A percentile compares a stretch with the other conserved stretches of the same genome.
Evolutionary conservation across 2,113 vertebrate species (phyloP).

Genomic region (Labeo catla): DNA sequence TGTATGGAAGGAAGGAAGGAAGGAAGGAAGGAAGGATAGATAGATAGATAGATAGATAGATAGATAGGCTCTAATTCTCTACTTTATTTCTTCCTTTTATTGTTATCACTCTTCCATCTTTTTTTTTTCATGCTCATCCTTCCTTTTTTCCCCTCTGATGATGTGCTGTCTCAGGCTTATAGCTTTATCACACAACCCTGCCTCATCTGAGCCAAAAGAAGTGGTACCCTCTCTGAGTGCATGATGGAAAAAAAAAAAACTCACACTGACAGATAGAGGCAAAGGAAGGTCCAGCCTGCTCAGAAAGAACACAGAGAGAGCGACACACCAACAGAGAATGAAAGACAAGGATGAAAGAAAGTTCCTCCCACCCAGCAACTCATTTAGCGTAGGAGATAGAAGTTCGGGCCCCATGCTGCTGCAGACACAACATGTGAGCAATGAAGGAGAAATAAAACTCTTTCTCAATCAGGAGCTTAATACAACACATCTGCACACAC

Average conservation of each 20-base stretch:
- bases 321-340: constrained; percentile 25
- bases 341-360: constrained; percentile 31
- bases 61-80: no score
- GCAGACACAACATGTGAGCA: constrained; percentile 61
- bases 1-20: neutral
- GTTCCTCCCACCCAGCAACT: constrained; percentile 24
- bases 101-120: neutral
- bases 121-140: neutral
- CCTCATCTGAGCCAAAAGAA: neutral
- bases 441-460: constrained; percentile 67
- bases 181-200: neutral
- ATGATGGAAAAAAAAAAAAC: constrained; percentile 13
- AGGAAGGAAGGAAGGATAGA: neutral
- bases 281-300: constrained; percentile 21
- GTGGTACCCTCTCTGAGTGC: constrained; percentile 2
- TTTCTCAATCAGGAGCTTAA: constrained; percentile 78
- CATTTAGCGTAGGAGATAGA: constrained; percentile 30
- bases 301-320: constrained; percentile 18
- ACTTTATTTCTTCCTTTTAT: neutral
- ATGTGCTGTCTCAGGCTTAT: neutral
- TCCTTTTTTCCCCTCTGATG: neutral
- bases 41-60: neutral
- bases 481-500: constrained; percentile 55
- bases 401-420: constrained; percentile 66
- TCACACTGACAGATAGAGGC: constrained; percentile 56